Percentiles rank a stretch among this genome's conserved stretches.
phyloP scores from a whole-genome alignment of 2,888 invertebrate species.

The Clanis bilineata region DNA sequence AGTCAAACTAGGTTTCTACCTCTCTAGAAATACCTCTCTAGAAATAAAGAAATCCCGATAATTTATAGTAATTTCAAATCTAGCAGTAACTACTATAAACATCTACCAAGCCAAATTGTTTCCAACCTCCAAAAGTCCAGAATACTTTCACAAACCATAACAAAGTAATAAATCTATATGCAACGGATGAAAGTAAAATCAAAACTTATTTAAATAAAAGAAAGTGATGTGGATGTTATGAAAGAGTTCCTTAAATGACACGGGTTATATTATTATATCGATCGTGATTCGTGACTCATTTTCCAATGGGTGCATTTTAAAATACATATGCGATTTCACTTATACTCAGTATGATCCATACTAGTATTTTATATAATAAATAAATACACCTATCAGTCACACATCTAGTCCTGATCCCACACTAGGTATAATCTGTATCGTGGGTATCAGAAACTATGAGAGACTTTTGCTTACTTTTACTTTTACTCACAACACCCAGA shows the following conservation, averaged over 20 bases:
- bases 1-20: too few relatives aligned
- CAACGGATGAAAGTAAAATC: not conserved
- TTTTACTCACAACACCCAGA: too few relatives aligned
- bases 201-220: not conserved
- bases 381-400: too few relatives aligned
- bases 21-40: too few relatives aligned
- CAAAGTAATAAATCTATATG: not conserved
- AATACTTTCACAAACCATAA: not conserved
- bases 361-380: too few relatives aligned
- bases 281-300: conserved; percentile 5
- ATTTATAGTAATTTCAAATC: too few relatives aligned
- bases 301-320: not conserved
- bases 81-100: not conserved
- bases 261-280: not conserved
- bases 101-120: not conserved
- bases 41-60: too few relatives aligned
- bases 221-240: not conserved
- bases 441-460: too few relatives aligned
- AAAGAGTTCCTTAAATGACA: not conserved
- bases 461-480: too few relatives aligned
- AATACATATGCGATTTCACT: not conserved
- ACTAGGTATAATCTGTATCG: too few relatives aligned
- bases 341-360: too few relatives aligned
- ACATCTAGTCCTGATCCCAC: too few relatives aligned
- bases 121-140: not conserved